These are phyloP conservation scores for Clanis bilineata DNA, from an alignment of 2,888 invertebrate species.

Conservation along the genomic window DNA sequence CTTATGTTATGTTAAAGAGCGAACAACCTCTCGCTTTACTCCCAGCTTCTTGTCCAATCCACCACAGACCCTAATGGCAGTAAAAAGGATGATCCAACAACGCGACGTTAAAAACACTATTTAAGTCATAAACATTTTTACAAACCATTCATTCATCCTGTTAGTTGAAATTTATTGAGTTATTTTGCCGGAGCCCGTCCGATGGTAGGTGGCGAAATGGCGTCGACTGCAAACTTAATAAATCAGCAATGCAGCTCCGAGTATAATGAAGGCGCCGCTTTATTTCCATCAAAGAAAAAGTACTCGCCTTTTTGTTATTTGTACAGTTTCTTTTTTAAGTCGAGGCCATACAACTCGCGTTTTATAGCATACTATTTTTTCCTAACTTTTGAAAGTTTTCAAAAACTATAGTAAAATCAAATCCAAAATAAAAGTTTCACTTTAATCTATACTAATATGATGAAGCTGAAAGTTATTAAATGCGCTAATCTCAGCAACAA, in stretches of 20 bases:
- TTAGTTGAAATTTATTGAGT: constrained; percentile 6
- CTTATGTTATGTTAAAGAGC: too few relatives aligned
- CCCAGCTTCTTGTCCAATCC: too few relatives aligned
- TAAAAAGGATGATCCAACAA: too few relatives aligned
- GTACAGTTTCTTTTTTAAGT: constrained; percentile 34
- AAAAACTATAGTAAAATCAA: neutral
- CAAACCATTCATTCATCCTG: neutral
- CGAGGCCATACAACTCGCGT: constrained; percentile 26
- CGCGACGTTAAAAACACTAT: neutral
- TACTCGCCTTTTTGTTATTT: constrained; percentile 41
- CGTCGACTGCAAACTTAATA: constrained; percentile 15
- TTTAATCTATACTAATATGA: too few relatives aligned
- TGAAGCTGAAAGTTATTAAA: too few relatives aligned
- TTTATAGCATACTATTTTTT: neutral
- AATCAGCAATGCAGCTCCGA: constrained; percentile 17
- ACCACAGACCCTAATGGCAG: too few relatives aligned
- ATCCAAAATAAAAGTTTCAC: too few relatives aligned
- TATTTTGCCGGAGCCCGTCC: neutral
- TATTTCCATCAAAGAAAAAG: constrained; percentile 48
- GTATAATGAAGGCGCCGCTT: constrained; percentile 47
- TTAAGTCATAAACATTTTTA: neutral
- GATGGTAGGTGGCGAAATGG: neutral
- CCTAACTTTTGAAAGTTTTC: too few relatives aligned
- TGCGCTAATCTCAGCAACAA: too few relatives aligned
- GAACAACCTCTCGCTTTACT: too few relatives aligned